Evolutionary conservation across 92 coral and sea anemone species (phyloP).

Genomic region (Porites evermanni): DNA sequence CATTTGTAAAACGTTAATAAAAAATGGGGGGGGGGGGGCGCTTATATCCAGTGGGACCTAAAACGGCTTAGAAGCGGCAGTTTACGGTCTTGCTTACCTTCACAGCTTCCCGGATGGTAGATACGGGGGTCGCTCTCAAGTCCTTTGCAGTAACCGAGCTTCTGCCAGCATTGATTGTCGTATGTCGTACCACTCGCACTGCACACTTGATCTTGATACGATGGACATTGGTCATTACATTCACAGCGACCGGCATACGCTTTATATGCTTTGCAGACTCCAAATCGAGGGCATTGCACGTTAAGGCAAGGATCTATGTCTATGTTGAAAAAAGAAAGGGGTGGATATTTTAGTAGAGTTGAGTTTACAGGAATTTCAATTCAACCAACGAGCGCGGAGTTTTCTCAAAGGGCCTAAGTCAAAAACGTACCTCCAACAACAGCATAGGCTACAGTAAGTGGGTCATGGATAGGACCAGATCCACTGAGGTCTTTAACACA

Average conservation of each 20-base stretch:
- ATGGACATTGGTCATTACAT: background rate
- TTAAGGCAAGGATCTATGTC: background rate
- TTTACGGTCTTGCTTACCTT: background rate
- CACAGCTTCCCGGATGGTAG: background rate
- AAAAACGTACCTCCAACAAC: background rate
- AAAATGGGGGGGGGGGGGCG: no score
- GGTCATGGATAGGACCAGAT: background rate
- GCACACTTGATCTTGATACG: background rate
- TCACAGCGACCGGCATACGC: background rate
- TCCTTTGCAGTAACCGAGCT: background rate
- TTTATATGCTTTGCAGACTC: background rate
- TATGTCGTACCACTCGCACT: background rate
- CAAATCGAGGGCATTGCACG: background rate
- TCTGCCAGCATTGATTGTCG: background rate
- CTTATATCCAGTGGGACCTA: no score
- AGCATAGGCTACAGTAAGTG: background rate
- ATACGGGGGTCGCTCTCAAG: background rate
- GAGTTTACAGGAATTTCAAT: no score
- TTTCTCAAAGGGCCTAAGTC: no score
- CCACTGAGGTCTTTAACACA: background rate
- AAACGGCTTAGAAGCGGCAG: no score
- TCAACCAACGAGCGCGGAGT: no score
- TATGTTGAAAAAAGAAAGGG: background rate
- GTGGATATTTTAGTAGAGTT: no score
- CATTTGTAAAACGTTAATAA: no score